Evolutionary conservation across 2,888 invertebrate genomes (phyloP), one percentile per base, ranked within the genome.

Genomic region (Prostheceraeus crozeri): DNA sequence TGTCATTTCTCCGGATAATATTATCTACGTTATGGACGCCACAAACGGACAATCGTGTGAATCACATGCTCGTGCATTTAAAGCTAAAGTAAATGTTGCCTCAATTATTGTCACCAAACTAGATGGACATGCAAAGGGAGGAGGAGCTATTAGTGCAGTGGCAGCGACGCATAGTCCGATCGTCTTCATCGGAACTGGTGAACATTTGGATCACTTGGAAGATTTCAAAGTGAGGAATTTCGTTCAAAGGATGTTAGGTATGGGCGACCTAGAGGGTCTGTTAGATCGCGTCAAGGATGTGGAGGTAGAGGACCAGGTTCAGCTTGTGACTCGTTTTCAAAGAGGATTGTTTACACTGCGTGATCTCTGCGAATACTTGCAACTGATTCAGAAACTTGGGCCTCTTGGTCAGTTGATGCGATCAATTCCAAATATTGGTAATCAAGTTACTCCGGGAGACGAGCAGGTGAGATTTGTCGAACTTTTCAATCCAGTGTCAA

Each of bases 331-430:
- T 75, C 94, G 96, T 81, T 84, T 99, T 51, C 96, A 96, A 77
- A 96, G 99, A 74, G 98, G 81, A 76, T 93, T 96, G 77, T 98
- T 99, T 75, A 96, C 98, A 14, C 80, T 98, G 61, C 81, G 98
- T 62, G 96, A 99, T 72, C 98, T 98, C 98, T 99, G 99, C 77
- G 98, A 98, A 77, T 98, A 99, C 80, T 98, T 99, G 77, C 96
- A 98, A 75, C 99, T 98, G 77, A 94, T 99, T 64, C 93, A 98
- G 94, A 98, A 98, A 79, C 96, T 99, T 94, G 98, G 98, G 25
- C 98, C 98, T 0, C 96, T 99, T 77, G 90, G 93, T 71, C 98
- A 99, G 79, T 91, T 99, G 65, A 91, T 99, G 93, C 89, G 91
- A 46, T 98, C 98, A 96, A 94, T 98, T 70, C 98, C 98, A 60